These are phyloP conservation scores for Cephalopachus bancanus DNA, from an alignment of 2,797 vertebrate genomes.

Conservation along the genomic window DNA sequence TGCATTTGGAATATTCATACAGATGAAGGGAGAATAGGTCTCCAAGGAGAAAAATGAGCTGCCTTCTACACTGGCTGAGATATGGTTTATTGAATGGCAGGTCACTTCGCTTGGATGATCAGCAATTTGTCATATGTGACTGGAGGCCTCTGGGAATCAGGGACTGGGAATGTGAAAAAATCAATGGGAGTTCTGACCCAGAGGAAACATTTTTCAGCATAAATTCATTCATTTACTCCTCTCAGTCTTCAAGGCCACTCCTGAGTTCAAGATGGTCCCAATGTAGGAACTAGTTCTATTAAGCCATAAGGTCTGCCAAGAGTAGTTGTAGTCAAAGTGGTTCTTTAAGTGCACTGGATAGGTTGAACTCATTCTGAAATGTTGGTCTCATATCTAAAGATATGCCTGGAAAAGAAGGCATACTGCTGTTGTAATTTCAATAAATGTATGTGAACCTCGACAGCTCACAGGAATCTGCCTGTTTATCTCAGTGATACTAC, in stretches of 20 bases:
- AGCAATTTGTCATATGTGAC: constrained; percentile 73
- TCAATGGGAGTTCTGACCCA: constrained; percentile 2
- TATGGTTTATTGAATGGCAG: constrained; percentile 61
- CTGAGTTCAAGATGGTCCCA: constrained; percentile 59
- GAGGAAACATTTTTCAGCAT: constrained; percentile 42
- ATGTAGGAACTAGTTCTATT: neutral
- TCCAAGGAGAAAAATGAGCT: constrained; percentile 70
- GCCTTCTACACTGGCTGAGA: constrained; percentile 59
- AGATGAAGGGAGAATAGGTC: constrained; percentile 58
- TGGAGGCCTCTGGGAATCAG: constrained; percentile 62
- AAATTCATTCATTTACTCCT: constrained; percentile 61
- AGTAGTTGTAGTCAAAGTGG: neutral
- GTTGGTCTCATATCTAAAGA: neutral
- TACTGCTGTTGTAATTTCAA: neutral
- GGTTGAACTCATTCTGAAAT: neutral
- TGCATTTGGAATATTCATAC: constrained; percentile 9
- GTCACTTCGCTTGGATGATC: constrained; percentile 71
- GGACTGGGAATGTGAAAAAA: constrained; percentile 32
- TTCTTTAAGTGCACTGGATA: neutral
- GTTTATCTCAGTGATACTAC: neutral
- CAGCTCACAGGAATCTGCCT: neutral
- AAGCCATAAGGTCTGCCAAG: neutral
- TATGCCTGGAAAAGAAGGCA: neutral
- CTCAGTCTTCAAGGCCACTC: constrained; percentile 27
- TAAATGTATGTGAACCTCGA: neutral